Base-by-base conservation (phyloP, 2,888 invertebrate genomes). In the Athrips mouffetella region DNA sequence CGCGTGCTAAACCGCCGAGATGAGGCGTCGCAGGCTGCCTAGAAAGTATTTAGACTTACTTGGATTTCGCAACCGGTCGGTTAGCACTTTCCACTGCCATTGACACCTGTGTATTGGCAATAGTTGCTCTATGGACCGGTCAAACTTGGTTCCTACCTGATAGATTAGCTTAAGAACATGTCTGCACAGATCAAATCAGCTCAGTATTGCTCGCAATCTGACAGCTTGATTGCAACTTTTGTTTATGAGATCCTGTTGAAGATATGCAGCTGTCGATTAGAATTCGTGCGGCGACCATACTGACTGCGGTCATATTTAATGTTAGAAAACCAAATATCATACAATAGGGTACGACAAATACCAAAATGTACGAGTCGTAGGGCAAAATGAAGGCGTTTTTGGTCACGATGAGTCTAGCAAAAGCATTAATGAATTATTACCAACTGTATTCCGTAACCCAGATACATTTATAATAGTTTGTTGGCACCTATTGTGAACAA, bases 71-170 rank as follows among this genome's bases (percentile, higher is more conserved):
- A 52, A 52, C 44, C 47, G 33, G 52, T 55, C 47, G 50, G 51
- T 41, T 53, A 49, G 50, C 52, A 54, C 57, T 57, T 57, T 57
- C 54, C 52, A 54, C 52, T 52, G 47, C 45, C 51, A 52, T 48
- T 49, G 53, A 55, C 50, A 57, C 53, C 51, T 55, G 50, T 42
- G 50, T 45, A 20, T 40, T 46, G 50, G 45, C 53, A 49, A 48
- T 51, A 47, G 42, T 52, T 31, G 45, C 29, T 13, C 11, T 31
- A n/a, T 29, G 16, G n/a, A 46, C 35, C 33, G 41, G 35, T 35
- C 15, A 33, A 21, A 37, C 42, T 5, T 15, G 42, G 33, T 16
- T 13, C 20, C n/a, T n/a, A n/a, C n/a, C 44, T 33, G 25, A 41
- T 41, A 16, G 40, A 30, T 37, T 40, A 23, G 21, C 16, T 6